These are phyloP conservation scores for Drosophila ironensis DNA, from an alignment of 1,140 invertebrate species.

Conservation along the genomic window DNA sequence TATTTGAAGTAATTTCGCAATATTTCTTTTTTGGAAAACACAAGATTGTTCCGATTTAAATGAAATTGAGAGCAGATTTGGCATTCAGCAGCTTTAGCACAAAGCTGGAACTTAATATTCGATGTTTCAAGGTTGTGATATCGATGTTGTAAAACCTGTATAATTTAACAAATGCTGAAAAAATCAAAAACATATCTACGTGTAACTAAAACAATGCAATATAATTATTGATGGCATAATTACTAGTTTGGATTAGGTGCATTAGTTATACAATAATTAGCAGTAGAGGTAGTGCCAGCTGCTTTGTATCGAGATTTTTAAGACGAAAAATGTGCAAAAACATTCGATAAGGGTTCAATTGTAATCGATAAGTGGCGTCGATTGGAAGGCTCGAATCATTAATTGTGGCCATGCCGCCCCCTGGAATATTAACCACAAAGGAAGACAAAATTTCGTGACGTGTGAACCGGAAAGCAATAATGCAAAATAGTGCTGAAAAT, in stretches of 20 bases:
- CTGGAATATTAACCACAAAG: too few species aligned
- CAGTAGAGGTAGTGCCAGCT: background rate
- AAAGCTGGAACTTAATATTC: background rate
- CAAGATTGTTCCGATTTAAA: too few species aligned
- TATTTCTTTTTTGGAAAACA: too few species aligned
- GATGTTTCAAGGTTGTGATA: slow-evolving; percentile 33
- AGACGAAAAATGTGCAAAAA: background rate
- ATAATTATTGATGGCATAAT: too few species aligned
- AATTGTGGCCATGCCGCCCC: slow-evolving; percentile 28
- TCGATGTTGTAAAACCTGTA: background rate
- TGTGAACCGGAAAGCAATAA: slow-evolving; percentile 42
- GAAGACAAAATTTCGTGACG: background rate
- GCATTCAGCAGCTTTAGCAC: too few species aligned
- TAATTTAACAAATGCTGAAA: slow-evolving; percentile 22
- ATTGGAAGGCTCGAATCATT: slow-evolving; percentile 11
- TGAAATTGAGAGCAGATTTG: background rate
- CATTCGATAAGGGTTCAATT: background rate
- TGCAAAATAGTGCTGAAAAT: slow-evolving; percentile 25
- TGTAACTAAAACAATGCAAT: slow-evolving; percentile 1
- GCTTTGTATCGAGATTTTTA: too few species aligned
- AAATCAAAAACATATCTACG: slow-evolving; percentile 27
- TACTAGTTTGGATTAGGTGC: too few species aligned
- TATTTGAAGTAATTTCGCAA: too few species aligned
- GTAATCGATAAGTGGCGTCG: slow-evolving; percentile 9
- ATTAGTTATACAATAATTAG: background rate